These are phyloP conservation scores for Galagoides demidoff DNA, from an alignment of 2,797 vertebrate genomes.

Conservation along the genomic window DNA sequence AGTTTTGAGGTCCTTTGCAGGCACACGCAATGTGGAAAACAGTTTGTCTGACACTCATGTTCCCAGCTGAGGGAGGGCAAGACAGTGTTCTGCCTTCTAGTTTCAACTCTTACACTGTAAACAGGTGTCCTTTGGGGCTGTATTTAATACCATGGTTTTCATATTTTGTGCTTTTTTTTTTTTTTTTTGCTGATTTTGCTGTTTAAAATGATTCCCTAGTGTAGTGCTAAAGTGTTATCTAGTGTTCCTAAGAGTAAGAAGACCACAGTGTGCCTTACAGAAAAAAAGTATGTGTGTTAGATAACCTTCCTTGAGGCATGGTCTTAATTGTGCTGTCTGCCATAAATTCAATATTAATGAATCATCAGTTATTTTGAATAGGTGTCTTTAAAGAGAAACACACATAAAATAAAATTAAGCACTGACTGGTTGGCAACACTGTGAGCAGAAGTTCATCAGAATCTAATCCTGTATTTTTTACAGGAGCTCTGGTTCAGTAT, in stretches of 20 bases:
- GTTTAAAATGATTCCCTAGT: background rate
- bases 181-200: background rate
- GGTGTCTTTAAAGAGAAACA: background rate
- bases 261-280: background rate
- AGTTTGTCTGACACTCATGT: accelerated
- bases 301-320: background rate
- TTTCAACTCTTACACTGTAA: background rate
- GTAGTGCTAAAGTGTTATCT: background rate
- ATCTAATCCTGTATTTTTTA: background rate
- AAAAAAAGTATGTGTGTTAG: background rate
- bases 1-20: background rate
- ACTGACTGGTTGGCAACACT: background rate
- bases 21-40: background rate
- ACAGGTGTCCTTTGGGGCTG: background rate
- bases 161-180: background rate
- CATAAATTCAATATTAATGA: background rate
- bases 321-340: background rate
- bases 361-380: background rate
- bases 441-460: background rate
- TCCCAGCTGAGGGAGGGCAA: background rate
- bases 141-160: background rate
- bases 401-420: background rate
- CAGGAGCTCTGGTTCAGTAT: background rate
- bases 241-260: background rate
- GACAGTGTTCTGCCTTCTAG: accelerated